phyloP scores from a whole-genome alignment of 2,113 vertebrate genomes.

The Mastomys coucha region DNA sequence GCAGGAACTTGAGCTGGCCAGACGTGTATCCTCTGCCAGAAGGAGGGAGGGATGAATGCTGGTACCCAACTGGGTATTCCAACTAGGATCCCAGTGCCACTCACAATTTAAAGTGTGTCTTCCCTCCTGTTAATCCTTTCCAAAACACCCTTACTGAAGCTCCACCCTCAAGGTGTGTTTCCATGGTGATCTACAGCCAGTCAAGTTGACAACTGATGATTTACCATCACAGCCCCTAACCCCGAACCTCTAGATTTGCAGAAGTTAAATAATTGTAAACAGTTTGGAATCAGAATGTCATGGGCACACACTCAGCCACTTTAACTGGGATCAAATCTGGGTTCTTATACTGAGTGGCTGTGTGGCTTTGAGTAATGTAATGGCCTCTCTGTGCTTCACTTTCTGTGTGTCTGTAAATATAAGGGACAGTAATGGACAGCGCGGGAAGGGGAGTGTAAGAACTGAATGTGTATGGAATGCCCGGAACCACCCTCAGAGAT shows the following conservation, averaged over 20 bases:
- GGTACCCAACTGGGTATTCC: background rate
- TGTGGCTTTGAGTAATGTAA: background rate
- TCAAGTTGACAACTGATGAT: background rate
- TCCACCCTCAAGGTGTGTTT: background rate
- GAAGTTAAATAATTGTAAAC: background rate
- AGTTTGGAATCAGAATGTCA: background rate
- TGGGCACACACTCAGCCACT: background rate
- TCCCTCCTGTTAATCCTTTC: background rate
- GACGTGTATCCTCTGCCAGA: background rate
- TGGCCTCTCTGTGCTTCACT: background rate
- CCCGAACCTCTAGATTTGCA: background rate
- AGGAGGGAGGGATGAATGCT: background rate
- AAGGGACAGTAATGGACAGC: background rate
- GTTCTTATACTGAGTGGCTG: background rate
- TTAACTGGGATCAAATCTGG: background rate
- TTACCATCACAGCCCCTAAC: background rate
- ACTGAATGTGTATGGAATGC: background rate
- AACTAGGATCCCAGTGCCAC: background rate
- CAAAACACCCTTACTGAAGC: background rate
- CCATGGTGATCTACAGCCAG: background rate
- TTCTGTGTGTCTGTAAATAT: background rate
- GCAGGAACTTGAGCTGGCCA: background rate
- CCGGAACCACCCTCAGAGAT: background rate
- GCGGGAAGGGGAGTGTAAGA: background rate
- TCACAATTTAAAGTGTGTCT: background rate